Percentiles rank a stretch among this genome's conserved stretches.
Evolutionary conservation across 2,113 vertebrate genomes (phyloP).

Genomic region (Empidonax alnorum): DNA sequence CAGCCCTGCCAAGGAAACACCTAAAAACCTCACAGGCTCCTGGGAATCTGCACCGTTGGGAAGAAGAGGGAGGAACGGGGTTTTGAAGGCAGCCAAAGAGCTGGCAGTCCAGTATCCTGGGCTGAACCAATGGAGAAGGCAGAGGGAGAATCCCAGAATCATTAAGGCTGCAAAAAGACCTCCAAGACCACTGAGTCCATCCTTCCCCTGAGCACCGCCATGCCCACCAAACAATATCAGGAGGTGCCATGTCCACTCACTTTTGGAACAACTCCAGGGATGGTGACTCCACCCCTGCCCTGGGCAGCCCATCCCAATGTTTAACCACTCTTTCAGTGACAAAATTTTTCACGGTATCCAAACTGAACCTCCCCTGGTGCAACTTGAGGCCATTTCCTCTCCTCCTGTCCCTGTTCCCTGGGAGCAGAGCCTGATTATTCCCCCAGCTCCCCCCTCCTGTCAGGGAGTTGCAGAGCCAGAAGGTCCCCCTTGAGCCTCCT

Average conservation of each 20-base stretch:
- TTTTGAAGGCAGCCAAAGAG: background rate
- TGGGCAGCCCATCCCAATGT: background rate
- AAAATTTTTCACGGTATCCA: background rate
- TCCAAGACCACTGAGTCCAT: background rate
- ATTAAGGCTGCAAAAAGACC: background rate
- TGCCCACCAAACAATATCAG: background rate
- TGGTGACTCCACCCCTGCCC: background rate
- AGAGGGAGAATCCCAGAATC: background rate
- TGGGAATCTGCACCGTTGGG: background rate
- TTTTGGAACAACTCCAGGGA: background rate
- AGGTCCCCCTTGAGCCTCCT: background rate
- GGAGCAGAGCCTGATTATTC: accelerated
- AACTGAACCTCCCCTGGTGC: accelerated
- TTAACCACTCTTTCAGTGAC: background rate
- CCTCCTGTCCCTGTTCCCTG: background rate
- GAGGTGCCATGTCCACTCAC: accelerated
- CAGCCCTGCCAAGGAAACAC: accelerated
- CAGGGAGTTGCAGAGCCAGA: background rate
- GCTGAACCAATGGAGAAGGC: background rate
- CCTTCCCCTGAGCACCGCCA: no score
- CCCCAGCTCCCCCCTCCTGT: accelerated
- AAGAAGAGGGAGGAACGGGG: background rate
- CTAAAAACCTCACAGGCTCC: accelerated
- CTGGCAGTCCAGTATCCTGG: accelerated
- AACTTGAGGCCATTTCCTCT: background rate